phyloP scores from a whole-genome alignment of 2,113 vertebrate species.

The Myocastor coypus region DNA sequence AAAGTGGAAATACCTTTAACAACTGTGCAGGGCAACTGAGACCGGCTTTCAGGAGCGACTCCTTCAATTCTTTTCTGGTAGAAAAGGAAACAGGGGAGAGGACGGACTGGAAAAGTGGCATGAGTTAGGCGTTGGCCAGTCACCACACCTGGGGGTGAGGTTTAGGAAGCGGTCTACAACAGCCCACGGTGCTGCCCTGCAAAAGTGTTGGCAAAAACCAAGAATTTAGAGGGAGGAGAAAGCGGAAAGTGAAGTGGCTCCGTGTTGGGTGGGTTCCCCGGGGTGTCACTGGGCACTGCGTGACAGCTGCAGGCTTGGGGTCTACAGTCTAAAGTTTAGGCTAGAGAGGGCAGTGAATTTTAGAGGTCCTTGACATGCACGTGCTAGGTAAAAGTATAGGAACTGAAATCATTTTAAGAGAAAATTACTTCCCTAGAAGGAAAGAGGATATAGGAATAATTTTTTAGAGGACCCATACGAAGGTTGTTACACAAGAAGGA shows the following conservation, averaged over 20 bases:
- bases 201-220: not conserved
- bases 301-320: not conserved
- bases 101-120: not conserved
- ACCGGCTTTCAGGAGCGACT: not conserved
- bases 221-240: not conserved
- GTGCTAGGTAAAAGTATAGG: not conserved
- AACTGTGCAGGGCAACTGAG: not conserved
- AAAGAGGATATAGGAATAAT: not conserved
- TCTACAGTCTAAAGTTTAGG: not conserved
- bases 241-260: not conserved
- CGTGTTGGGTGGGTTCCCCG: not conserved
- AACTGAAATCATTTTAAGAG: not conserved
- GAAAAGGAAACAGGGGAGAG: not conserved
- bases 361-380: not conserved
- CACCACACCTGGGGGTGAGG: not conserved
- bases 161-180: not conserved
- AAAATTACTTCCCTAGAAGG: not conserved
- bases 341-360: not conserved
- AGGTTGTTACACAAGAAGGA: not conserved
- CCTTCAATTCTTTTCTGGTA: not conserved
- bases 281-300: not conserved
- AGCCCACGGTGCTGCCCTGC: not conserved
- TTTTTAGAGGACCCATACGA: not conserved
- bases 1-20: not conserved
- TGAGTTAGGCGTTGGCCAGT: not conserved